phyloP scores from a whole-genome alignment of 2,888 invertebrate genomes.

The Trypoxylon attenuatum region DNA sequence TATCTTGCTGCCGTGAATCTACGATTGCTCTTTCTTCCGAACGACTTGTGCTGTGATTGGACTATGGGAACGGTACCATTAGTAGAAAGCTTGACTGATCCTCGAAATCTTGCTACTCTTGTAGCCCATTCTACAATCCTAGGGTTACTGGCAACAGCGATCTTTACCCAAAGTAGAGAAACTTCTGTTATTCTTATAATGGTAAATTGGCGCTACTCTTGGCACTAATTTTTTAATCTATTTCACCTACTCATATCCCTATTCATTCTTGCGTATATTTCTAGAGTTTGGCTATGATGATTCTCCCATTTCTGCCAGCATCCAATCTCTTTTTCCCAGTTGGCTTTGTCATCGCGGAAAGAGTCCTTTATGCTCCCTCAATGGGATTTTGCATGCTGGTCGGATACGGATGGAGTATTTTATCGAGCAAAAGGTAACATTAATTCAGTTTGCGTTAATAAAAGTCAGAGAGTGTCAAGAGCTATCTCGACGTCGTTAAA shows the following conservation, averaged over 20 bases:
- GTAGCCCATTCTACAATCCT: constrained; percentile 80
- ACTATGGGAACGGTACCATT: constrained; percentile 97
- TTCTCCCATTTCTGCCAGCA: constrained; percentile 95
- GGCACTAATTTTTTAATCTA: neutral
- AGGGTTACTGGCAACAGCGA: constrained; percentile 77
- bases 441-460: neutral
- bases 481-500: no score
- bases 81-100: constrained; percentile 86
- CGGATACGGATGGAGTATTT: constrained; percentile 88
- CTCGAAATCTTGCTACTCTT: constrained; percentile 87
- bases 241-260: neutral
- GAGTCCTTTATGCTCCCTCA: constrained; percentile 96
- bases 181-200: constrained; percentile 82
- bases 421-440: constrained; percentile 79
- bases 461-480: neutral
- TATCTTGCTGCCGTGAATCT: constrained; percentile 93
- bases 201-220: constrained; percentile 76
- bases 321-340: constrained; percentile 98
- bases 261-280: constrained; percentile 58
- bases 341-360: constrained; percentile 97
- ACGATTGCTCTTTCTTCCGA: constrained; percentile 92
- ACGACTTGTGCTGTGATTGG: constrained; percentile 97
- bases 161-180: constrained; percentile 78
- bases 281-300: constrained; percentile 89
- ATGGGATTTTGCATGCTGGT: constrained; percentile 97